Evolutionary conservation across 1,140 invertebrate species (phyloP).

Genomic region (Caenorhabditis elegans): WBcel235 BX284603.4:11077501-11078000

Average conservation of each 20-base stretch:
- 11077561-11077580: too few relatives aligned
- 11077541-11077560: too few relatives aligned
- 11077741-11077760: background rate
- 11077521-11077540: too few relatives aligned
- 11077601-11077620: too few relatives aligned
- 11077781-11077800: background rate
- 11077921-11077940: background rate
- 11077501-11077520: too few relatives aligned
- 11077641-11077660: too few relatives aligned
- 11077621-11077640: too few relatives aligned
- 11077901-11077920: background rate
- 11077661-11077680: too few relatives aligned
- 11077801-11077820: background rate
- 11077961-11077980: background rate
- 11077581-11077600: too few relatives aligned
- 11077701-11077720: too few relatives aligned
- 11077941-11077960: background rate
- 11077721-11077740: background rate
- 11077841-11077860: background rate
- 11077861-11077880: background rate
- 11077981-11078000: background rate
- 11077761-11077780: background rate
- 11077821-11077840: background rate
- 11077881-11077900: background rate
- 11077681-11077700: too few relatives aligned